phyloP scores from a whole-genome alignment of 2,888 invertebrate species.

The Euzetes globulus region DNA sequence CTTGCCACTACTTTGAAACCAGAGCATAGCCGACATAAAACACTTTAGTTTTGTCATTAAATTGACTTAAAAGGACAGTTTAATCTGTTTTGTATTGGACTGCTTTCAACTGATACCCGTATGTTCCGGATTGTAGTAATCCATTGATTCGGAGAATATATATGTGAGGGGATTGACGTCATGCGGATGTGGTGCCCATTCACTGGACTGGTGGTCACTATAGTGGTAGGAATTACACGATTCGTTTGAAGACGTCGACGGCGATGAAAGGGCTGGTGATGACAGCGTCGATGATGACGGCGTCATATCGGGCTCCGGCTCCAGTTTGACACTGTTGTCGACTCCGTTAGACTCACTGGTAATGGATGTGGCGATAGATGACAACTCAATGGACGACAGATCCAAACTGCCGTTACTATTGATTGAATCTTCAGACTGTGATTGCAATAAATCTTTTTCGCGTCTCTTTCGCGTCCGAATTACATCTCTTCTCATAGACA shows the following conservation, averaged over 20 bases:
- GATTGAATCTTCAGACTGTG: not conserved
- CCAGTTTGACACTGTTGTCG: not conserved
- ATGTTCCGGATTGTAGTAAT: conserved; percentile 15
- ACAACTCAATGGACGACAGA: conserved; percentile 1
- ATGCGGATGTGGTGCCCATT: not conserved
- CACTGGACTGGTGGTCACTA: not conserved
- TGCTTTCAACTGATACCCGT: conserved; percentile 13
- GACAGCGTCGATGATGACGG: not conserved
- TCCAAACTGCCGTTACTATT: not conserved
- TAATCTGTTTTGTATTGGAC: not conserved
- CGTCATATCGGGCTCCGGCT: not conserved
- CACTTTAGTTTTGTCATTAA: too few species aligned
- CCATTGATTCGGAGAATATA: conserved; percentile 13
- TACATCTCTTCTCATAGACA: conserved; percentile 30
- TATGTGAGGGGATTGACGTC: conserved; percentile 24
- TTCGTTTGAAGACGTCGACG: conserved; percentile 15
- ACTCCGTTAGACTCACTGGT: not conserved
- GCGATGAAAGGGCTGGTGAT: not conserved
- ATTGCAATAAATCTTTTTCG: not conserved
- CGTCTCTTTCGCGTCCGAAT: conserved; percentile 31
- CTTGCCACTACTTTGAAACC: too few species aligned
- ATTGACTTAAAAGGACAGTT: too few species aligned
- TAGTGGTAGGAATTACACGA: conserved; percentile 24
- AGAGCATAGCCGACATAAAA: too few species aligned
- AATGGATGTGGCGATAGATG: not conserved